These are phyloP conservation scores for Rhopalosiphum maidis DNA, from an alignment of 1,140 invertebrate genomes.

Conservation along the genomic window DNA sequence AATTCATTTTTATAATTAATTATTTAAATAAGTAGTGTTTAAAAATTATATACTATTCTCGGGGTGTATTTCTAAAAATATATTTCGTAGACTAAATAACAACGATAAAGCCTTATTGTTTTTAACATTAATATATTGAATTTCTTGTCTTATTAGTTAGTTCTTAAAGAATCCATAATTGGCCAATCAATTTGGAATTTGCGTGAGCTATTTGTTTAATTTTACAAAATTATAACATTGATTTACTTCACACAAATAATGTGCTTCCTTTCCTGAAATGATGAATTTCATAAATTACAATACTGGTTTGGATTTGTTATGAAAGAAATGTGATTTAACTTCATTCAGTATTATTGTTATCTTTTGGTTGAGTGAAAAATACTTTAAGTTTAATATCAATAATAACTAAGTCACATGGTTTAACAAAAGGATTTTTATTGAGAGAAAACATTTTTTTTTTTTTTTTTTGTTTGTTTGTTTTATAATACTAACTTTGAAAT, in stretches of 20 bases:
- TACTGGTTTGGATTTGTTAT: background rate
- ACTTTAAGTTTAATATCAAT: background rate
- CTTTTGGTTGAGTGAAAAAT: background rate
- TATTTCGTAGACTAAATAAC: background rate
- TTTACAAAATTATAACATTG: background rate
- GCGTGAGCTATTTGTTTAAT: background rate
- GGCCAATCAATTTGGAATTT: background rate
- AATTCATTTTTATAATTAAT: background rate
- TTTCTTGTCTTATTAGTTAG: background rate
- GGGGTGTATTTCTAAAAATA: background rate
- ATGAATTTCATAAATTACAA: background rate
- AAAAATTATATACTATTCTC: background rate
- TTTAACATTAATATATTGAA: background rate
- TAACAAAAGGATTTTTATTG: slow-evolving; percentile 11
- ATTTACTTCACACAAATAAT: background rate
- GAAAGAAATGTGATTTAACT: background rate
- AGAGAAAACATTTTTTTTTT: background rate
- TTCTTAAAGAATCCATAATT: background rate
- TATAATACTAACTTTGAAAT: background rate
- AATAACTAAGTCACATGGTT: background rate
- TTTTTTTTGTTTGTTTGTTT: background rate
- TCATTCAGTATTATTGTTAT: background rate
- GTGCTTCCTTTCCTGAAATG: background rate
- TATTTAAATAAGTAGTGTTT: background rate
- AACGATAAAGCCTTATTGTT: background rate